phyloP scores from a whole-genome alignment of 2,113 vertebrate species.

The Ginglymostoma cirratum region DNA sequence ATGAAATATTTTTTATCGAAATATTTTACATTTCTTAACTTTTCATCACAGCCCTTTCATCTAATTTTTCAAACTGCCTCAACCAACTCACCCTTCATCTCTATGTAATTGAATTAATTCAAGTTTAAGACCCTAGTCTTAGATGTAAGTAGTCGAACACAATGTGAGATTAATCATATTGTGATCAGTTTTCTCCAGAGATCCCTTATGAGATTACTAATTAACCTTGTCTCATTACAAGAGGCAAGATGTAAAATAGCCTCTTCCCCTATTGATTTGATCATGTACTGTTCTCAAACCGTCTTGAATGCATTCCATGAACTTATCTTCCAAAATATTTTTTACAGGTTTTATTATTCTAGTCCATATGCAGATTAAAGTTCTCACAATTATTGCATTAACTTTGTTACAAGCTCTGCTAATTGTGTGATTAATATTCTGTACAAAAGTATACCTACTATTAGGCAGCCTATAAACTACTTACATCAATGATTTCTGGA shows the following conservation, averaged over 20 bases:
- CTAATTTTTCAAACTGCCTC: background rate
- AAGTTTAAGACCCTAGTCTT: background rate
- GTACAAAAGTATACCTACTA: background rate
- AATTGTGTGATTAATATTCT: background rate
- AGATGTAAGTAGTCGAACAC: background rate
- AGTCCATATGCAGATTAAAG: background rate
- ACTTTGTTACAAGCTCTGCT: background rate
- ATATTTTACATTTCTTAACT: background rate
- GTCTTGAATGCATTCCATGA: background rate
- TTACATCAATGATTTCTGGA: background rate
- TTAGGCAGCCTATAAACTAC: background rate
- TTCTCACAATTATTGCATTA: background rate
- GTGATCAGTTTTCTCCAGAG: background rate
- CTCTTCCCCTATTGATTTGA: background rate
- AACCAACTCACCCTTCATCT: too few relatives aligned
- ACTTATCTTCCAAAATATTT: background rate
- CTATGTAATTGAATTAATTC: too few relatives aligned
- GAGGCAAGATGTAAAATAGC: background rate
- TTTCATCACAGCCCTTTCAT: background rate
- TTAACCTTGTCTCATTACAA: background rate
- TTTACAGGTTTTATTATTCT: background rate
- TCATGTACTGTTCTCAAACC: background rate
- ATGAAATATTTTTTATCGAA: background rate
- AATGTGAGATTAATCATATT: background rate
- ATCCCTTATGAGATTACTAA: background rate